Conservation (phyloP, 1,140 invertebrate genomes). For the Anastrepha obliqua region DNA sequence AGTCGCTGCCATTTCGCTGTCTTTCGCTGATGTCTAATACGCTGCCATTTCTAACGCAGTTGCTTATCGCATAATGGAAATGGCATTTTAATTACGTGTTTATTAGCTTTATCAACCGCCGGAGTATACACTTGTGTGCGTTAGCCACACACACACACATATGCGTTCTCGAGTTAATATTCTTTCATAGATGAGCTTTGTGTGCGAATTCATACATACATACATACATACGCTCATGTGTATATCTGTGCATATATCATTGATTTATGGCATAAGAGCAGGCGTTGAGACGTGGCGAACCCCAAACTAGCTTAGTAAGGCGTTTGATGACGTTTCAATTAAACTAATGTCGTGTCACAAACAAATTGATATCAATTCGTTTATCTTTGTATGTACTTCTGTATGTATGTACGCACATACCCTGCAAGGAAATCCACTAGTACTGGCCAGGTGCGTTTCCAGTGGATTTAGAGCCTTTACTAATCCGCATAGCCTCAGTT, state of each 20-base stretch:
- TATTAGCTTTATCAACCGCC: slow-evolving; percentile 33
- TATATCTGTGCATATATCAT: background rate
- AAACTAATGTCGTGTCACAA: slow-evolving; percentile 38
- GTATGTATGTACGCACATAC: background rate
- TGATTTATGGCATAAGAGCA: slow-evolving; percentile 39
- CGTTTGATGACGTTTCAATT: slow-evolving; percentile 38
- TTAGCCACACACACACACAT: background rate
- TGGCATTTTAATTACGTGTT: slow-evolving; percentile 45
- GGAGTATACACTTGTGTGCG: background rate
- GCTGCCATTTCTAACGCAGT: background rate
- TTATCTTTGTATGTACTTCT: background rate
- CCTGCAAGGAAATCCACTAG: too few species aligned
- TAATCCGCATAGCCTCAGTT: too few species aligned
- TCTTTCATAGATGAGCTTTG: background rate
- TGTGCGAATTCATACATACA: background rate
- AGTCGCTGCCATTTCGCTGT: background rate
- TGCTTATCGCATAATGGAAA: slow-evolving; percentile 47
- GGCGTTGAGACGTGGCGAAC: slow-evolving; percentile 22
- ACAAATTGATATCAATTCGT: slow-evolving; percentile 32
- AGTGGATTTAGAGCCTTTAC: too few species aligned
- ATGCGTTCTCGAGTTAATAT: background rate
- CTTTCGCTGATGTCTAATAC: background rate
- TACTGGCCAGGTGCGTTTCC: too few species aligned
- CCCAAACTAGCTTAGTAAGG: background rate
- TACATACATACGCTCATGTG: background rate